phyloP scores from a whole-genome alignment of 2,888 invertebrate species.

The Julus scanicus region DNA sequence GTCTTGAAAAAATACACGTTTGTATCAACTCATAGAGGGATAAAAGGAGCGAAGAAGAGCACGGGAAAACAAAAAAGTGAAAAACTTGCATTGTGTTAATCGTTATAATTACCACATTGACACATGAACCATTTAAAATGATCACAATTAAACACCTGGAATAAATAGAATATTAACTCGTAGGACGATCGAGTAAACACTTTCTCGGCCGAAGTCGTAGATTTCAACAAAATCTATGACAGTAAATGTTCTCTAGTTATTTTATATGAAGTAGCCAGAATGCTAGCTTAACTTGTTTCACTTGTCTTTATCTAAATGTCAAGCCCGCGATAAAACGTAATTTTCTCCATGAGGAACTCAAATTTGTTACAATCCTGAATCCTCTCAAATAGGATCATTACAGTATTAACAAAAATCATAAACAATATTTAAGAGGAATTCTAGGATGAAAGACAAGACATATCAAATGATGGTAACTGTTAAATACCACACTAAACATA shows the following conservation, averaged over 20 bases:
- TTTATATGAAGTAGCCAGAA: not conserved
- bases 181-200: not conserved
- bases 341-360: not conserved
- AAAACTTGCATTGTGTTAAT: slow-evolving; percentile 4
- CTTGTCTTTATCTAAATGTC: not conserved
- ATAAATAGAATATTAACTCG: not conserved
- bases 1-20: slow-evolving; percentile 47
- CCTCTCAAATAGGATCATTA: not conserved
- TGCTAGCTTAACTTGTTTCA: not conserved
- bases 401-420: not conserved
- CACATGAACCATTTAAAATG: not conserved
- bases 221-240: not conserved
- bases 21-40: slow-evolving; percentile 21
- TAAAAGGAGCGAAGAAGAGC: not conserved
- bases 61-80: not conserved
- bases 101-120: slow-evolving; percentile 13
- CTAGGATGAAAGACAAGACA: not conserved
- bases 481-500: too few species aligned
- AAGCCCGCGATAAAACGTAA: not conserved
- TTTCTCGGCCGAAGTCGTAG: not conserved
- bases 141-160: not conserved
- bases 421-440: not conserved
- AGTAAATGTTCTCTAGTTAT: not conserved
- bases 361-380: not conserved
- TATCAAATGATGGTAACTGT: not conserved